Conservation (phyloP, 2,113 vertebrate genomes). For the Amblyopsis rosae region DNA sequence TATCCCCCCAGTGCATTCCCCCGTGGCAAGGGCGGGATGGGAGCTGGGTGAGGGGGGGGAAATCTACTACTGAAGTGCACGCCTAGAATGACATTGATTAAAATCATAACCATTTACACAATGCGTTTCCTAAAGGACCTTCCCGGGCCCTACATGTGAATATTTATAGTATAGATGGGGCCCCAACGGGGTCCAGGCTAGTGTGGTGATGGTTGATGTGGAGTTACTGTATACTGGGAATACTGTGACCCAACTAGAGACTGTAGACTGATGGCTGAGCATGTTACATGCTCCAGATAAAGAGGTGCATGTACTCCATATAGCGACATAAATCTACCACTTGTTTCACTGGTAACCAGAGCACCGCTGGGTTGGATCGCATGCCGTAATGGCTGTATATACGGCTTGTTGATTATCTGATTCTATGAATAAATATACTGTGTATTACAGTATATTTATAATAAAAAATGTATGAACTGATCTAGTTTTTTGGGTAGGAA, state of each 20-base stretch:
- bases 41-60: slow-evolving; percentile 7
- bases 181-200: slow-evolving; percentile 13
- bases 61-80: slow-evolving; percentile 27
- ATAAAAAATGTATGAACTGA: not conserved
- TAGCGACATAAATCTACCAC: not conserved
- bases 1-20: slow-evolving; percentile 12
- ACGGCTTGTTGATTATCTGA: not conserved
- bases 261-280: slow-evolving; percentile 19
- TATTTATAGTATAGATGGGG: slow-evolving; percentile 21
- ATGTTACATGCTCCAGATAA: slow-evolving; percentile 24
- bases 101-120: slow-evolving; percentile 22
- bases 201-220: not conserved
- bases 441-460: not conserved
- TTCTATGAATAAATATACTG: not conserved
- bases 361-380: too few species aligned
- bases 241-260: slow-evolving; percentile 9
- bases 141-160: slow-evolving; percentile 33
- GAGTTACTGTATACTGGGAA: slow-evolving; percentile 4
- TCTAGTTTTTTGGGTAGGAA: too few species aligned
- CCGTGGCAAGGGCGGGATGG: slow-evolving; percentile 18
- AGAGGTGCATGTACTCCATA: slow-evolving; percentile 11
- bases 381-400: not conserved
- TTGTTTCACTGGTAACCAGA: too few species aligned
- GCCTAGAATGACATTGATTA: slow-evolving; percentile 37
- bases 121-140: slow-evolving; percentile 21